These are phyloP conservation scores for Pseudomugil tenellus DNA, from an alignment of 2,797 vertebrate species.

Conservation along the genomic window DNA sequence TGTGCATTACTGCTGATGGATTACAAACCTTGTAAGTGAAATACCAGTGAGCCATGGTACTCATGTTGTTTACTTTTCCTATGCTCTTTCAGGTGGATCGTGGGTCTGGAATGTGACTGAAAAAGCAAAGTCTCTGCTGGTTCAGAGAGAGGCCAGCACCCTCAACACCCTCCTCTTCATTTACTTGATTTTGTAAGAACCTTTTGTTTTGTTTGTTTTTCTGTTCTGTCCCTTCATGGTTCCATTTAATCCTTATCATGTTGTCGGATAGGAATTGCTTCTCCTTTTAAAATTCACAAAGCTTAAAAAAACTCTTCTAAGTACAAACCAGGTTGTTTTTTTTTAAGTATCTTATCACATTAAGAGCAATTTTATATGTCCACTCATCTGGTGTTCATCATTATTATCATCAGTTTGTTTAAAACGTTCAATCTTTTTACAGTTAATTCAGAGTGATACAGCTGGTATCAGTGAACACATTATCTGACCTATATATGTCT, in stretches of 20 bases:
- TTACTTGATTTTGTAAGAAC: constrained; percentile 88
- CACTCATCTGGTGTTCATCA: too few relatives aligned
- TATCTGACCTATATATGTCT: neutral
- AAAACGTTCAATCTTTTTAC: neutral
- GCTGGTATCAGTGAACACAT: neutral
- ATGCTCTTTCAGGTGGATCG: constrained; percentile 62
- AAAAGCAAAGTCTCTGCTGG: constrained; percentile 73
- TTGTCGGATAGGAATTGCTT: neutral
- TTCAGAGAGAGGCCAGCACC: constrained; percentile 76
- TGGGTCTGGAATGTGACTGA: constrained; percentile 70
- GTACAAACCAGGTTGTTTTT: neutral
- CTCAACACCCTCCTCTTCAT: constrained; percentile 85
- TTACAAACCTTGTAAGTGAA: neutral
- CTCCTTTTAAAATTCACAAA: neutral
- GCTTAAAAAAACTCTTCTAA: neutral
- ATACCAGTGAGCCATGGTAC: neutral
- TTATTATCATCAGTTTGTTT: neutral
- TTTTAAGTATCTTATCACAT: neutral
- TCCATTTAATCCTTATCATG: neutral
- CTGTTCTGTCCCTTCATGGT: neutral
- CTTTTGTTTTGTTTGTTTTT: neutral
- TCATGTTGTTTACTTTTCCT: neutral
- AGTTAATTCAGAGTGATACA: neutral
- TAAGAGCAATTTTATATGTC: neutral
- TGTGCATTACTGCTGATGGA: too few relatives aligned